Conservation (phyloP, 2,113 vertebrate species). For the Rafetus swinhoei region DNA sequence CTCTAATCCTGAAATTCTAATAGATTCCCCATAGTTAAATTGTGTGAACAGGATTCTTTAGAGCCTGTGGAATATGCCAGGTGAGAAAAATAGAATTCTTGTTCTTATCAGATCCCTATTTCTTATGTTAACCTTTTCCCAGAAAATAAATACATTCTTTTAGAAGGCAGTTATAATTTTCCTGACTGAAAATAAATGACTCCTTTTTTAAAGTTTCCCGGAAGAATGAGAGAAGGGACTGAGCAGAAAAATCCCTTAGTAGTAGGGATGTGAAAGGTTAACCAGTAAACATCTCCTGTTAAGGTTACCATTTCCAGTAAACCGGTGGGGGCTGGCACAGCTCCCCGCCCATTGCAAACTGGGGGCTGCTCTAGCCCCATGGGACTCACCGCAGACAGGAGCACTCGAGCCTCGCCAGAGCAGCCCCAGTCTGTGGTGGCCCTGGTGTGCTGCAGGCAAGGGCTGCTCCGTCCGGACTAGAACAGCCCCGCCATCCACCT, state of each 20-base stretch:
- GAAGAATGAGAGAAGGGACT: not conserved
- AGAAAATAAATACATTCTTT: not conserved
- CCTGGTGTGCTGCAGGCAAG: too few species aligned
- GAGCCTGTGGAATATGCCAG: not conserved
- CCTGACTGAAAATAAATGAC: not conserved
- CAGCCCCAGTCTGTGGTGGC: too few species aligned
- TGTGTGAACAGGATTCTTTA: not conserved
- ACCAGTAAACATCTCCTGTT: too few species aligned
- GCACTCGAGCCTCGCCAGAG: too few species aligned
- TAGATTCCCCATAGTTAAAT: not conserved
- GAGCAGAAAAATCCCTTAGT: not conserved
- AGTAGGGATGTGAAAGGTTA: too few species aligned
- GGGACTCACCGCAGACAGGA: too few species aligned
- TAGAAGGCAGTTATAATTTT: not conserved
- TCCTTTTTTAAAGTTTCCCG: not conserved
- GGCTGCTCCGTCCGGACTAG: too few species aligned
- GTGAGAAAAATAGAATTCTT: rapidly evolving
- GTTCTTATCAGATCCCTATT: not conserved
- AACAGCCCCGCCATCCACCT: too few species aligned
- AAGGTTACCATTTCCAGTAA: too few species aligned
- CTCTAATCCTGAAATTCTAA: slow-evolving; percentile 1
- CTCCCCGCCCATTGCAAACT: too few species aligned
- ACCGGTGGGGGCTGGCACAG: too few species aligned
- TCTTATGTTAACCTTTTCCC: not conserved
- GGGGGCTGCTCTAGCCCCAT: too few species aligned